Percentiles rank a stretch among this genome's conserved stretches.
These are phyloP conservation scores for Zeus faber DNA, from an alignment of 2,113 vertebrate species.

Conservation along the genomic window DNA sequence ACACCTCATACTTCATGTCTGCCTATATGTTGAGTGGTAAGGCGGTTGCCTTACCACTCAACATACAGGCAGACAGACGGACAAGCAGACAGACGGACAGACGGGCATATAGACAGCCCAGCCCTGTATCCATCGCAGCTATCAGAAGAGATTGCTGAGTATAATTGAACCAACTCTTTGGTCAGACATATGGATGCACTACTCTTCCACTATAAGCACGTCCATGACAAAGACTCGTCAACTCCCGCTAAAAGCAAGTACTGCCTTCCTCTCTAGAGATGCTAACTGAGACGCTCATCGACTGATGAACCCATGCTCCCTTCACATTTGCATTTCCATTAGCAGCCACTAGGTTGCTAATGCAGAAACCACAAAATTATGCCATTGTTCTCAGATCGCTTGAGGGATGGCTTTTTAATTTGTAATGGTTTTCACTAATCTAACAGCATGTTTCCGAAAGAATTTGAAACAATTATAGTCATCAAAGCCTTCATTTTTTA, in stretches of 20 bases:
- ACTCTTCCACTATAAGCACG: conserved; percentile 25
- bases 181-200: conserved; percentile 5
- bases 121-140: background rate
- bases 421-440: no score
- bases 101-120: background rate
- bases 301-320: conserved; percentile 41
- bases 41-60: no score
- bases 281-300: conserved; percentile 25
- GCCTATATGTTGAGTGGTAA: no score
- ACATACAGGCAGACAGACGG: background rate
- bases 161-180: background rate
- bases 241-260: conserved; percentile 36
- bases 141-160: background rate
- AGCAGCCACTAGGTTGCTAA: no score
- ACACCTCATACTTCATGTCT: no score
- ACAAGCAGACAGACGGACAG: background rate
- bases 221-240: conserved; percentile 22
- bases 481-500: background rate
- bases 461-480: background rate
- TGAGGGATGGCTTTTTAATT: conserved; percentile 3
- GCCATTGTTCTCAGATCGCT: background rate
- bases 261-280: conserved; percentile 12
- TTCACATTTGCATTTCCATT: conserved; percentile 21
- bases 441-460: no score
- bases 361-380: no score